Evolutionary conservation across 2,797 vertebrate genomes (phyloP).

Genomic region (Bradypodion pumilum): DNA sequence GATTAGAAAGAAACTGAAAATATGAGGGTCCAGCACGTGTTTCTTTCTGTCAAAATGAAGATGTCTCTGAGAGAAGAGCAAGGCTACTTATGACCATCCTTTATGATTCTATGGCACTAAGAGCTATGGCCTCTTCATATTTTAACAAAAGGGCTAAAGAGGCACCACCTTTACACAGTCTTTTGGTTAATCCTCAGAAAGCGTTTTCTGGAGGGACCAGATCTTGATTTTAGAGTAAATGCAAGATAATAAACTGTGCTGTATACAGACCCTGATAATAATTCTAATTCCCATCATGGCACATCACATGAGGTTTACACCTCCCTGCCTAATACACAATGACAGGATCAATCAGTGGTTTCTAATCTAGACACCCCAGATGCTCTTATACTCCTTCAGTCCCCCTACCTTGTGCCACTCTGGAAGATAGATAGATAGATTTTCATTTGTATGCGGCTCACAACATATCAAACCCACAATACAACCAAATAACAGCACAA

Average conservation of each 20-base stretch:
- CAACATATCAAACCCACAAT: no score
- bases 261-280: background rate
- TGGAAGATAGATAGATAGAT: no score
- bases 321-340: background rate
- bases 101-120: background rate
- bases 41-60: background rate
- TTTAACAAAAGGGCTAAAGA: background rate
- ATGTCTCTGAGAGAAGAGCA: background rate
- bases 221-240: background rate
- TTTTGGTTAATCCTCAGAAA: background rate
- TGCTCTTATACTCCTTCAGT: no score
- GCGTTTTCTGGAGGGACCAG: background rate
- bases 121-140: no score
- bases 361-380: no score
- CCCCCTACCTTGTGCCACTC: no score
- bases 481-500: no score
- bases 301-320: background rate
- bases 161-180: background rate
- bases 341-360: background rate
- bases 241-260: background rate
- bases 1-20: constrained; percentile 18
- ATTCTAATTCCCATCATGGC: background rate
- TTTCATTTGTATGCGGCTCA: no score
- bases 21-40: background rate
- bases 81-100: background rate